Percentiles rank a stretch among this genome's conserved stretches.
Evolutionary conservation across 2,113 vertebrate genomes (phyloP).

Genomic region (Pygoscelis antarcticus): DNA sequence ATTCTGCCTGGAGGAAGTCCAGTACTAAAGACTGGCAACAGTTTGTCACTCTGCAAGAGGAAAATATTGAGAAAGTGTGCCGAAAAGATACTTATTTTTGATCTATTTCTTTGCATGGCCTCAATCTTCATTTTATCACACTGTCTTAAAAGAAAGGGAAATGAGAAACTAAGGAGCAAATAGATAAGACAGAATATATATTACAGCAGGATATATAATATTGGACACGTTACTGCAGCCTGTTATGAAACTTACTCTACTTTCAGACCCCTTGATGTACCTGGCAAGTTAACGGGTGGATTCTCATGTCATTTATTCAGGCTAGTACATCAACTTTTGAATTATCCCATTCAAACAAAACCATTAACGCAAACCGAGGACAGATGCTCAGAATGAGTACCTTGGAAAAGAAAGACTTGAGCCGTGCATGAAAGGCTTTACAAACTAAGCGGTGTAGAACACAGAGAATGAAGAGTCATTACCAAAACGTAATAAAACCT

Average conservation of each 20-base stretch:
- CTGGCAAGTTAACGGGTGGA: neutral
- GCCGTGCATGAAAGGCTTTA: too few relatives aligned
- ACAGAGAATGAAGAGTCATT: neutral
- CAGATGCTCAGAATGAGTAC: neutral
- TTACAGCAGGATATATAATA: neutral
- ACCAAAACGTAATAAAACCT: neutral
- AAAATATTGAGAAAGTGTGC: neutral
- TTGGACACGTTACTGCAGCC: fast-evolving
- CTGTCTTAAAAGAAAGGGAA: neutral
- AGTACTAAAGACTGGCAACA: neutral
- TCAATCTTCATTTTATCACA: neutral
- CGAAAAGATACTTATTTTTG: neutral
- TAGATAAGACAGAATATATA: neutral
- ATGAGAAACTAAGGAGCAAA: neutral
- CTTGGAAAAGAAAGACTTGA: neutral
- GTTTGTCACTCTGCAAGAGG: neutral
- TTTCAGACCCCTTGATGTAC: neutral
- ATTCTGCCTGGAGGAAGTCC: too few relatives aligned
- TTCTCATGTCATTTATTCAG: neutral
- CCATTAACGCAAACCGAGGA: neutral
- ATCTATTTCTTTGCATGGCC: neutral
- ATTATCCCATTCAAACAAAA: neutral
- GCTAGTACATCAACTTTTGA: neutral
- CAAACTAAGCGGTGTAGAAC: too few relatives aligned
- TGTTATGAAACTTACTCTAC: neutral